Conservation (phyloP, 2,888 invertebrate genomes). For the Acronicta leporina region DNA sequence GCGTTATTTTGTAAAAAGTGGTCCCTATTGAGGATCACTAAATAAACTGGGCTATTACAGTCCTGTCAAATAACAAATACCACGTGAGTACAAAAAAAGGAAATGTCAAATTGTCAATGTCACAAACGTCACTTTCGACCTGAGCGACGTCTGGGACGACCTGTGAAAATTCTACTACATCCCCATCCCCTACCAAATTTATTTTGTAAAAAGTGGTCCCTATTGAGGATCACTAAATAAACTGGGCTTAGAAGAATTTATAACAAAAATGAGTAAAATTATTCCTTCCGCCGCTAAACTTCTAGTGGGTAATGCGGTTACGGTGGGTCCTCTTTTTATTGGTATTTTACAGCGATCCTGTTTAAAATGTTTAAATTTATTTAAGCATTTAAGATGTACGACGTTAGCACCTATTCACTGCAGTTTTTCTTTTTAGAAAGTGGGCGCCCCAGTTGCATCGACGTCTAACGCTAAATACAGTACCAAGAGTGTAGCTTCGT, state of each 20-base stretch:
- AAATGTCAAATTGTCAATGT: conserved; percentile 40
- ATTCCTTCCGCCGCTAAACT: conserved; percentile 78
- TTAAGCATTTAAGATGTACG: neutral
- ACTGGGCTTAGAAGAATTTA: conserved; percentile 77
- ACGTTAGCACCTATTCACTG: conserved; percentile 2
- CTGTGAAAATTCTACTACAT: conserved; percentile 11
- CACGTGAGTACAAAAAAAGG: too few relatives aligned
- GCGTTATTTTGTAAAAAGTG: conserved; percentile 57
- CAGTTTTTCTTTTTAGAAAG: conserved; percentile 74
- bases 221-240: conserved; percentile 67
- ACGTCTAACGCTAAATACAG: conserved; percentile 88
- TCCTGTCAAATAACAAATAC: too few relatives aligned
- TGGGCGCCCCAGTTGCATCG: conserved; percentile 69
- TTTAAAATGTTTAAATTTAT: conserved; percentile 8
- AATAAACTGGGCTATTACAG: conserved; percentile 81
- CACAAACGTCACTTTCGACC: conserved; percentile 28
- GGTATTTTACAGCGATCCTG: conserved; percentile 10
- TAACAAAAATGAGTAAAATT: conserved; percentile 81
- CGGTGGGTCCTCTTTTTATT: conserved; percentile 67
- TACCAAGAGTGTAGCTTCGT: conserved; percentile 89
- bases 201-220: conserved; percentile 63
- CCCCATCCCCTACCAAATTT: too few relatives aligned
- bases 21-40: conserved; percentile 67
- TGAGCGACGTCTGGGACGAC: conserved; percentile 33
- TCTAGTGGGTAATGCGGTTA: conserved; percentile 70